Base-by-base conservation (phyloP, 2,888 invertebrate genomes). In the Clitarchus hookeri region DNA sequence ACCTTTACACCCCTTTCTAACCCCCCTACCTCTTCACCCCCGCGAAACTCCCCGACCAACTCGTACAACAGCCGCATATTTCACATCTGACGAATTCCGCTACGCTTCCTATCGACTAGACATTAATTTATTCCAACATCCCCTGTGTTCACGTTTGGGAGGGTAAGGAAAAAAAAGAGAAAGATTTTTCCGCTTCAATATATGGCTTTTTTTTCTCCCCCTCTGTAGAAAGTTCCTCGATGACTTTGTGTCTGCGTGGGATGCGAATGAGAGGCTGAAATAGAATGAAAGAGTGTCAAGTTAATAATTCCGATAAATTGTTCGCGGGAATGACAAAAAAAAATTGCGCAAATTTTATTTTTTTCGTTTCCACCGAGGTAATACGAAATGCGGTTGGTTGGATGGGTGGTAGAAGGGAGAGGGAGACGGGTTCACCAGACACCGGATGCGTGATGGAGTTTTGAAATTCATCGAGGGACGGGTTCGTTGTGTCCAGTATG, bases 11-110 rank as follows among this genome's bases (percentile, higher is more conserved):
- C 65, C n/a, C 53, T 65, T n/a, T 65, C 65, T 65, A 1, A 65
- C 65, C 6, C 65, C 19, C 65, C 19, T 19, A 23, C 65, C 65
- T 23, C 65, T 2, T n/a, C 65, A 8, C 16, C 65, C 8, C 65
- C 1, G 65, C 19, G 16, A n/a, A n/a, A 65, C 8, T 19, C 65
- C 65, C 65, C 65, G 0, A 4, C 65, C n/a, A 65, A 65, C 65
- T 65, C 65, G 65, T 65, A 65, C 65, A 12, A 65, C 65, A 65
- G 65, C 65, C 65, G 65, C 65, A 65, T 65, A 65, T 65, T 65
- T 65, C 65, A 65, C 65, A 65, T 65, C 65, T 65, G 65, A 65
- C 65, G 65, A 65, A 65, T 65, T 65, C 65, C 65, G n/a, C 65
- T 23, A 65, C 65, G 65, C 65, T 65, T 65, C 65, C 65, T 65